phyloP scores from a whole-genome alignment of 1,140 invertebrate species.

The Arion vulgaris region DNA sequence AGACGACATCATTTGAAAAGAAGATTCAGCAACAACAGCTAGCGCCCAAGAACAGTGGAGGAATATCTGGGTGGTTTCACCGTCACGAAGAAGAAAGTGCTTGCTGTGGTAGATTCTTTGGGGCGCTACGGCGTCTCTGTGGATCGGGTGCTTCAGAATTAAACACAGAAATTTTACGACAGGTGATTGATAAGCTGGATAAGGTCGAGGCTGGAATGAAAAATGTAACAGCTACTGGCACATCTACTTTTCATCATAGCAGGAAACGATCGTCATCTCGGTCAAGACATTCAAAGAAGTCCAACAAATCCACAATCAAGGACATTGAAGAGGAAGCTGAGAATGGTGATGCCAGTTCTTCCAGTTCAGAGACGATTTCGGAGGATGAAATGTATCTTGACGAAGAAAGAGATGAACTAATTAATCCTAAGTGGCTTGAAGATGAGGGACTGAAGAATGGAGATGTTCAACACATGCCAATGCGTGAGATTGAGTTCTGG shows the following conservation, averaged over 20 bases:
- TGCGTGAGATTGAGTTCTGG: constrained; percentile 60
- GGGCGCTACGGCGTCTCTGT: constrained; percentile 43
- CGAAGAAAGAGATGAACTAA: constrained; percentile 52
- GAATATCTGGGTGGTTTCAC: constrained; percentile 47
- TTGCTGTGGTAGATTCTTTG: constrained; percentile 47
- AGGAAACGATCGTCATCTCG: constrained; percentile 46
- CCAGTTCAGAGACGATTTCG: constrained; percentile 39
- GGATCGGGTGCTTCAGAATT: constrained; percentile 42
- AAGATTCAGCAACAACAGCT: constrained; percentile 46
- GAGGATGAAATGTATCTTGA: constrained; percentile 43
- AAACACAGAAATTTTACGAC: constrained; percentile 52
- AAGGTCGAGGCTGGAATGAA: constrained; percentile 52
- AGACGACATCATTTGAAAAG: constrained; percentile 70
- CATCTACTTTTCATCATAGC: constrained; percentile 36
- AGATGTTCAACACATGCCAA: constrained; percentile 73
- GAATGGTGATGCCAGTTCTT: constrained; percentile 41
- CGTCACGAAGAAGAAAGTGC: constrained; percentile 52
- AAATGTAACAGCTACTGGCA: constrained; percentile 29
- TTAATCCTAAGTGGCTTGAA: constrained; percentile 50
- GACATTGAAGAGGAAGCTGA: constrained; percentile 45
- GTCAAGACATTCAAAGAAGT: constrained; percentile 47
- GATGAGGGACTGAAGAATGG: constrained; percentile 84
- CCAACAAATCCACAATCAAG: constrained; percentile 43
- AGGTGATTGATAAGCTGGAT: constrained; percentile 56
- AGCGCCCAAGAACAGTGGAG: constrained; percentile 62